Percentiles rank a stretch among this genome's conserved stretches.
Evolutionary conservation across 2,888 invertebrate genomes (phyloP).

Genomic region (Drosophila vallismaia): DNA sequence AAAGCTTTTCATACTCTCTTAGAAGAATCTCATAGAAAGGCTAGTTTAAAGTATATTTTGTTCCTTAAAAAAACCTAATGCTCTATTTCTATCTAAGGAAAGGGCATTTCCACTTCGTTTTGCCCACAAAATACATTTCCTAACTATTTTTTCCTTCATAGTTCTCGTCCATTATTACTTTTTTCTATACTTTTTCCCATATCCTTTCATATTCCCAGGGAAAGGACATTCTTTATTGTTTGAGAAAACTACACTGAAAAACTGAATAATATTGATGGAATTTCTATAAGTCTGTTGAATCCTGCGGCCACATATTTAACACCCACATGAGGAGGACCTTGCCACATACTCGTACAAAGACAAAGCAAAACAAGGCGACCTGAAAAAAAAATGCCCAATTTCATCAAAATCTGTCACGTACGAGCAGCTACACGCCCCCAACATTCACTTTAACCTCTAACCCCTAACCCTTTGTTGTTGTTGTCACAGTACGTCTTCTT

Average conservation of each 20-base stretch:
- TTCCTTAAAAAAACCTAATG: no score
- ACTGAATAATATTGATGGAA: no score
- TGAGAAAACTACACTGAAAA: neutral
- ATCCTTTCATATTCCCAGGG: neutral
- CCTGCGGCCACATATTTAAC: neutral
- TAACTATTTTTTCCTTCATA: neutral
- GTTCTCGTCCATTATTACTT: neutral
- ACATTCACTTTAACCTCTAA: neutral
- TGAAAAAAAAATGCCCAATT: neutral
- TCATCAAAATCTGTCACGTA: conserved; percentile 2
- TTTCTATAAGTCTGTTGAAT: no score
- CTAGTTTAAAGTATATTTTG: no score
- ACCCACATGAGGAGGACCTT: neutral
- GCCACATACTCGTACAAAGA: neutral
- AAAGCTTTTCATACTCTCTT: neutral
- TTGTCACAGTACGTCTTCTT: conserved; percentile 2
- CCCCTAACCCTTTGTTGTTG: neutral
- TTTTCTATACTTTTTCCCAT: neutral
- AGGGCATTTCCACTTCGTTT: neutral
- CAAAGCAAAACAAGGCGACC: neutral
- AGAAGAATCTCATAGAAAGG: neutral
- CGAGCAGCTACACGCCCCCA: neutral
- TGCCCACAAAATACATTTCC: no score
- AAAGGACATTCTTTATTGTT: neutral
- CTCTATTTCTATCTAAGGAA: no score